Conservation (phyloP, 1,140 invertebrate genomes). For the Xylocopa sonorina region DNA sequence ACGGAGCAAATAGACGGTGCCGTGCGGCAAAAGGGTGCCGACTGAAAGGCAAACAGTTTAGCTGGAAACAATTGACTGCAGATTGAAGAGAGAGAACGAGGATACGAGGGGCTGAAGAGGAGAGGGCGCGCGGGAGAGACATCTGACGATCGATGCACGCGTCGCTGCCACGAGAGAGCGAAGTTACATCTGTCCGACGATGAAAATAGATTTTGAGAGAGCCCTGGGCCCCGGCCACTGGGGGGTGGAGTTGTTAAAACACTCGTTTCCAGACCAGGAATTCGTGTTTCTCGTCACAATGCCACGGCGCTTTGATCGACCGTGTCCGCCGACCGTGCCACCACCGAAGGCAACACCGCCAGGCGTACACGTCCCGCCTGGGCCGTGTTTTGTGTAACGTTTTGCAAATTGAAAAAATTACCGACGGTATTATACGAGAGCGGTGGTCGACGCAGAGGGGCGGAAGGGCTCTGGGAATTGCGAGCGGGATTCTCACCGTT, state of each 20-base stretch:
- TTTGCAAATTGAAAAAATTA: conserved; percentile 66
- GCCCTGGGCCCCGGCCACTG: conserved; percentile 53
- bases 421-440: conserved; percentile 61
- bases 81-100: conserved; percentile 79
- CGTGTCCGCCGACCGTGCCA: conserved; percentile 23
- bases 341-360: conserved; percentile 52
- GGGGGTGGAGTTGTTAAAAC: conserved; percentile 66
- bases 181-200: conserved; percentile 75
- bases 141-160: conserved; percentile 79
- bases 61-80: conserved; percentile 83
- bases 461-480: conserved; percentile 3
- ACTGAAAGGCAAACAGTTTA: conserved; percentile 83
- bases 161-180: conserved; percentile 71
- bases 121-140: conserved; percentile 60
- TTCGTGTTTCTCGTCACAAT: conserved; percentile 68
- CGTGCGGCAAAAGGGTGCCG: conserved; percentile 78
- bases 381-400: conserved; percentile 45
- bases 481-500: conserved; percentile 18
- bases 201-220: conserved; percentile 79
- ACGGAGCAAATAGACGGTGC: conserved; percentile 78
- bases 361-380: conserved; percentile 46
- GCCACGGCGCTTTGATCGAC: conserved; percentile 64
- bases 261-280: conserved; percentile 71
- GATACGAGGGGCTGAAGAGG: conserved; percentile 54
- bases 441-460: conserved; percentile 23